Conservation (phyloP, 2,797 vertebrate genomes). For the Lagocephalus sceleratus region DNA sequence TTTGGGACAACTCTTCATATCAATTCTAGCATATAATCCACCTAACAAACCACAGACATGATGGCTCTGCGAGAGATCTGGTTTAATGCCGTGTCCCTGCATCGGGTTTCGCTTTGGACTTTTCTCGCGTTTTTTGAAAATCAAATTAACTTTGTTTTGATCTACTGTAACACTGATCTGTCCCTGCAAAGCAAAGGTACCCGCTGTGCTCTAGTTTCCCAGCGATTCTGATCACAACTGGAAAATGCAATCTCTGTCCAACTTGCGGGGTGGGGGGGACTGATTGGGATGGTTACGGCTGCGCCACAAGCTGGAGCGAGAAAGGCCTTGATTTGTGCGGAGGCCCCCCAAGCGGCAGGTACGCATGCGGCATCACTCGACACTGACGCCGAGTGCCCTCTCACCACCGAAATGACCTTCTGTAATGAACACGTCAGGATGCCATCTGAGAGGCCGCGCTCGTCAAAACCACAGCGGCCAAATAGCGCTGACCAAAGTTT, state of each 20-base stretch:
- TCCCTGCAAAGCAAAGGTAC: background rate
- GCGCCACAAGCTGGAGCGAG: background rate
- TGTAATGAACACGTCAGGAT: conserved; percentile 51
- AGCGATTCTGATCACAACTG: background rate
- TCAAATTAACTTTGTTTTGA: too few species aligned
- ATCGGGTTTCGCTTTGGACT: too few species aligned
- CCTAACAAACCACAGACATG: conserved; percentile 11
- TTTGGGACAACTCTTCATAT: conserved; percentile 31
- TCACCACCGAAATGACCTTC: conserved; percentile 66
- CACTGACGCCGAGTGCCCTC: conserved; percentile 60
- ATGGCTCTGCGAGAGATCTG: conserved; percentile 3
- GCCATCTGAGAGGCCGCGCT: conserved; percentile 58
- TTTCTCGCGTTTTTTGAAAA: too few species aligned
- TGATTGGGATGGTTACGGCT: conserved; percentile 12
- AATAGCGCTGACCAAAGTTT: conserved; percentile 55
- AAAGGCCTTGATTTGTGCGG: conserved; percentile 32
- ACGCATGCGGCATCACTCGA: conserved; percentile 51
- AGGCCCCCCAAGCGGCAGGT: conserved; percentile 15
- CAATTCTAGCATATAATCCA: conserved; percentile 9
- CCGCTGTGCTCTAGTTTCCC: conserved; percentile 5
- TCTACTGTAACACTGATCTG: too few species aligned
- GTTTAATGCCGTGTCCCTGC: too few species aligned
- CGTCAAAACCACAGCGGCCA: conserved; percentile 62
- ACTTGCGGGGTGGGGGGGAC: background rate
- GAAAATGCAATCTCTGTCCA: background rate